Conservation (phyloP, 2,113 vertebrate genomes). For the Thermophis baileyi region DNA sequence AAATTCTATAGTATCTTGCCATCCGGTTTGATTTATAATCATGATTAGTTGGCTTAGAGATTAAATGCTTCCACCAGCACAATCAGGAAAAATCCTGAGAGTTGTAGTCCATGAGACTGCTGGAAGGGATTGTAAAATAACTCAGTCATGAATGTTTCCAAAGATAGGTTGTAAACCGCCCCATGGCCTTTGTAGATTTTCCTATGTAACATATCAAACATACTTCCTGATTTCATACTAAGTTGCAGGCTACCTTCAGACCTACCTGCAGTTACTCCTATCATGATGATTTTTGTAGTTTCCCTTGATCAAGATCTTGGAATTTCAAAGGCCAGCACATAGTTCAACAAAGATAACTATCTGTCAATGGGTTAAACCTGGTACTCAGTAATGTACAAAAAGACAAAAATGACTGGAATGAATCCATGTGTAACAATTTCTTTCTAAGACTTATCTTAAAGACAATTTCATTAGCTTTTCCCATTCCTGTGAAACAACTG, state of each 20-base stretch:
- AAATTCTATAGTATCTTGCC: not conserved
- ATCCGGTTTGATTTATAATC: not conserved
- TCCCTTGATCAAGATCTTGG: accelerated
- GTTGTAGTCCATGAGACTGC: accelerated
- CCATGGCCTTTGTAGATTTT: not conserved
- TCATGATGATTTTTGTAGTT: not conserved
- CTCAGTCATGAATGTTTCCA: accelerated
- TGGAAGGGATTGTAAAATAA: not conserved
- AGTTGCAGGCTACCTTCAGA: not conserved
- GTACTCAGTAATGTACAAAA: not conserved
- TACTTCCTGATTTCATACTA: not conserved
- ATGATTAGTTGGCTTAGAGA: not conserved
- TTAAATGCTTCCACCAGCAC: not conserved
- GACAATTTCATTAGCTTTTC: not conserved
- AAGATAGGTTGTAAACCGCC: not conserved
- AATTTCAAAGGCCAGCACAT: not conserved
- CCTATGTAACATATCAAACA: accelerated
- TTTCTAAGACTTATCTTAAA: not conserved
- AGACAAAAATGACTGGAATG: not conserved
- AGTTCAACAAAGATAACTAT: not conserved
- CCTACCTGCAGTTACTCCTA: not conserved
- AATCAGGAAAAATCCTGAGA: not conserved
- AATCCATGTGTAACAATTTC: not conserved
- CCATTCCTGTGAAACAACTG: not conserved
- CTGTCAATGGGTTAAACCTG: not conserved